phyloP scores from a whole-genome alignment of 2,113 vertebrate species.

The Vidua macroura region DNA sequence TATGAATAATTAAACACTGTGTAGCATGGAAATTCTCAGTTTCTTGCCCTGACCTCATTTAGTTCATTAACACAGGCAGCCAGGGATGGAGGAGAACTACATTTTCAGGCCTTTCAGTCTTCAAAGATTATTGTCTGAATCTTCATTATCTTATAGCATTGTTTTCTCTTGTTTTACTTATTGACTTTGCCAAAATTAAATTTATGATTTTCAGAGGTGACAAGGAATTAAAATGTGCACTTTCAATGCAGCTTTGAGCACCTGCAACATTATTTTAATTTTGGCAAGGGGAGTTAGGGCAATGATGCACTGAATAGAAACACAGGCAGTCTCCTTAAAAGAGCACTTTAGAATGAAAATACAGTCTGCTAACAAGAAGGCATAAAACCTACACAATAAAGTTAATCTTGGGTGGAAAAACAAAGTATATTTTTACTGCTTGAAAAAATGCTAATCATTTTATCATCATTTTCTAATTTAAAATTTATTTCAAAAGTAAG shows the following conservation, averaged over 20 bases:
- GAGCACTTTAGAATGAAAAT: not conserved
- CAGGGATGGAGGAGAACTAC: not conserved
- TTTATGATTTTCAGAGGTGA: not conserved
- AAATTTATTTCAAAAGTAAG: not conserved
- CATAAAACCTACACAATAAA: not conserved
- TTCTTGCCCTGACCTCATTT: not conserved
- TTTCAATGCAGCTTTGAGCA: not conserved
- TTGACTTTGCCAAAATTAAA: not conserved
- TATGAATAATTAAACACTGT: not conserved
- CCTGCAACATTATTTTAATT: not conserved
- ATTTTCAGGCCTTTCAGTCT: not conserved
- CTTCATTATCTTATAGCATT: not conserved
- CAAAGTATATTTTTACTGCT: fast-evolving
- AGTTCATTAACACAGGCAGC: not conserved
- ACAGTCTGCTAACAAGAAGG: not conserved
- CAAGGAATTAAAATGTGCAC: not conserved
- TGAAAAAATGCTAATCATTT: not conserved
- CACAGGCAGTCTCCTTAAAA: not conserved
- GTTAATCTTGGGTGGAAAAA: not conserved
- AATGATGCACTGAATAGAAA: not conserved
- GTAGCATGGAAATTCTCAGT: not conserved
- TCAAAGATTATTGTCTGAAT: not conserved
- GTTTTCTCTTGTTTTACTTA: not conserved
- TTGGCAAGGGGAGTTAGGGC: not conserved
- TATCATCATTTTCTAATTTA: not conserved